A percentile compares a stretch with the other conserved stretches of the same genome.
Conservation (phyloP, 2,888 invertebrate species). For the Drosophila austrosaltans region DNA sequence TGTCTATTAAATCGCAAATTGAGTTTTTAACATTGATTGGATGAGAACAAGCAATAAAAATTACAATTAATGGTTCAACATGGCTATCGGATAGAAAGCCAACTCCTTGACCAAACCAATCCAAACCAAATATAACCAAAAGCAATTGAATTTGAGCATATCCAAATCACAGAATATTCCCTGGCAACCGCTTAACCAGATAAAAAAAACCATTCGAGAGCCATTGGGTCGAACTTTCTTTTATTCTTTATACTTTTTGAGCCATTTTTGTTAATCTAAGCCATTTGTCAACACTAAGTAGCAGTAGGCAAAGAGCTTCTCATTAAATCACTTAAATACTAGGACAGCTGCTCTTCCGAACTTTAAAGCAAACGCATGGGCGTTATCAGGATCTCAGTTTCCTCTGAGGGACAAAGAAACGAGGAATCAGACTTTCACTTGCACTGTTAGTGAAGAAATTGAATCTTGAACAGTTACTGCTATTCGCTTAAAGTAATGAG, state of each 20-base stretch:
- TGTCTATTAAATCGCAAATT: slow-evolving; percentile 52
- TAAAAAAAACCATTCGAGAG: background rate
- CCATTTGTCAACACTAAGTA: slow-evolving; percentile 50
- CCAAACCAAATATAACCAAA: background rate
- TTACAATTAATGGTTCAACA: slow-evolving; percentile 5
- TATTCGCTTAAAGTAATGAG: too few relatives aligned
- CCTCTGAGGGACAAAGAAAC: too few relatives aligned
- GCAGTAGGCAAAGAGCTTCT: slow-evolving; percentile 34
- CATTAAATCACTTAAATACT: slow-evolving; percentile 59
- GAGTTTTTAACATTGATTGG: slow-evolving; percentile 62
- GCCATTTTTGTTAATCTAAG: slow-evolving; percentile 44
- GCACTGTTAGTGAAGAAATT: too few relatives aligned
- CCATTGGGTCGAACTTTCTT: background rate
- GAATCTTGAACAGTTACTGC: too few relatives aligned
- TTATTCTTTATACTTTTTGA: slow-evolving; percentile 1
- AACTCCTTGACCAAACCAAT: background rate
- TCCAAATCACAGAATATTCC: background rate
- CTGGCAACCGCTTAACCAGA: background rate
- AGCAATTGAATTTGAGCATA: background rate
- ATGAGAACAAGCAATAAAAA: slow-evolving; percentile 27
- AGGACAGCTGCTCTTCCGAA: slow-evolving; percentile 49
- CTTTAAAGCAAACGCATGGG: background rate
- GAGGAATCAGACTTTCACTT: too few relatives aligned
- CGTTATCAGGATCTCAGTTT: background rate
- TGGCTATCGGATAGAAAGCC: background rate